Percentiles rank a stretch among this genome's conserved stretches.
phyloP scores from a whole-genome alignment of 2,888 invertebrate species.

The Branchellion lobata region DNA sequence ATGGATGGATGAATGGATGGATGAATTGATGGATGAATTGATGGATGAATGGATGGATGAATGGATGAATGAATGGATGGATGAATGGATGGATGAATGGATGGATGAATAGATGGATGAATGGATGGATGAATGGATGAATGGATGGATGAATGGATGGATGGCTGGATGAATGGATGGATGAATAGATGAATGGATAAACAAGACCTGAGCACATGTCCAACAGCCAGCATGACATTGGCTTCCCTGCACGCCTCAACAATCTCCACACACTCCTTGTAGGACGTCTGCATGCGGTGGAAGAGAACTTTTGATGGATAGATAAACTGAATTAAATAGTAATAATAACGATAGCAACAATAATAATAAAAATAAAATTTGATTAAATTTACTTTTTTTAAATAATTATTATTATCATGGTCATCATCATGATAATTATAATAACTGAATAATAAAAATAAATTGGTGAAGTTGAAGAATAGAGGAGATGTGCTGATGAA shows the following conservation, averaged over 20 bases:
- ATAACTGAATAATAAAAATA: too few relatives aligned
- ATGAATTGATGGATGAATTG: neutral
- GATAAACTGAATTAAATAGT: neutral
- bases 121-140: too few relatives aligned
- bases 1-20: neutral
- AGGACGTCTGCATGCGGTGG: slow-evolving; percentile 56
- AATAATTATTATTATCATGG: neutral
- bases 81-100: too few relatives aligned
- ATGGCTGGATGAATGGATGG: neutral
- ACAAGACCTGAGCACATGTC: slow-evolving; percentile 60
- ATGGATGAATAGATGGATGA: too few relatives aligned
- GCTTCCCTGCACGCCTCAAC: slow-evolving; percentile 58
- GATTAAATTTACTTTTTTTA: neutral
- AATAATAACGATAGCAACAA: too few relatives aligned
- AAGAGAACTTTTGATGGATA: neutral
- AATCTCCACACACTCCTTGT: slow-evolving; percentile 62
- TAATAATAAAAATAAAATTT: too few relatives aligned
- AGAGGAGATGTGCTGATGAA: too few relatives aligned
- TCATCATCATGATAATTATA: neutral
- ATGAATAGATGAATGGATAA: neutral
- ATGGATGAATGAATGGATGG: too few relatives aligned
- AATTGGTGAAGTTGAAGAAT: too few relatives aligned
- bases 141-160: too few relatives aligned
- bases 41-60: too few relatives aligned
- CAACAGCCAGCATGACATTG: slow-evolving; percentile 61